Percentiles rank a stretch among this genome's conserved stretches.
These are phyloP conservation scores for Oscheius onirici DNA, from an alignment of 2,888 invertebrate species.

Conservation along the genomic window DNA sequence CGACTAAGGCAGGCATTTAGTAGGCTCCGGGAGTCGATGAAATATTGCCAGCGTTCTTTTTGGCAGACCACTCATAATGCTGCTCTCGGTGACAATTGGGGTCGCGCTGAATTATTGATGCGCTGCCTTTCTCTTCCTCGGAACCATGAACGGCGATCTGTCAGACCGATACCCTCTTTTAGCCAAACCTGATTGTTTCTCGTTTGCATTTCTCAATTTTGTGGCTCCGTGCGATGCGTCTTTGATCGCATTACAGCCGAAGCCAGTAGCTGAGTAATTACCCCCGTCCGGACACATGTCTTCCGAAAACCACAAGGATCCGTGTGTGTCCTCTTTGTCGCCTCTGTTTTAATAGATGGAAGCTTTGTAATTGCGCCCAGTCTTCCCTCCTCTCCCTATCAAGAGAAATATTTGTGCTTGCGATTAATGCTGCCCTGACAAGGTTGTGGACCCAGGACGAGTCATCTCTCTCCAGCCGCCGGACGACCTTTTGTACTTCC, in stretches of 20 bases:
- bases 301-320: constrained; percentile 4
- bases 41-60: constrained; percentile 18
- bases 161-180: neutral
- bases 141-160: constrained; percentile 21
- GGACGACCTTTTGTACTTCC: neutral
- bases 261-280: constrained; percentile 15
- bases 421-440: constrained; percentile 20
- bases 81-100: constrained; percentile 25
- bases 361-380: constrained; percentile 24
- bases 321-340: neutral
- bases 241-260: constrained; percentile 24
- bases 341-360: neutral
- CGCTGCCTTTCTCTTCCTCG: constrained; percentile 7
- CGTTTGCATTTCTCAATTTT: neutral
- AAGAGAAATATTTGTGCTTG: constrained; percentile 19
- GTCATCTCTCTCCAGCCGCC: constrained; percentile 1
- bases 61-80: neutral
- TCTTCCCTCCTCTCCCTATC: neutral
- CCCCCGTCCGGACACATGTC: constrained; percentile 13
- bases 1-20: neutral
- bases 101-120: constrained; percentile 27
- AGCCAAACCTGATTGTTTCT: neutral
- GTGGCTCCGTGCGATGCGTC: neutral
- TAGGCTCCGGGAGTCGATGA: constrained; percentile 3
- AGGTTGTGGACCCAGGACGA: constrained; percentile 20